These are phyloP conservation scores for Pandemis cinnamomeana DNA, from an alignment of 2,888 invertebrate species.

Conservation along the genomic window DNA sequence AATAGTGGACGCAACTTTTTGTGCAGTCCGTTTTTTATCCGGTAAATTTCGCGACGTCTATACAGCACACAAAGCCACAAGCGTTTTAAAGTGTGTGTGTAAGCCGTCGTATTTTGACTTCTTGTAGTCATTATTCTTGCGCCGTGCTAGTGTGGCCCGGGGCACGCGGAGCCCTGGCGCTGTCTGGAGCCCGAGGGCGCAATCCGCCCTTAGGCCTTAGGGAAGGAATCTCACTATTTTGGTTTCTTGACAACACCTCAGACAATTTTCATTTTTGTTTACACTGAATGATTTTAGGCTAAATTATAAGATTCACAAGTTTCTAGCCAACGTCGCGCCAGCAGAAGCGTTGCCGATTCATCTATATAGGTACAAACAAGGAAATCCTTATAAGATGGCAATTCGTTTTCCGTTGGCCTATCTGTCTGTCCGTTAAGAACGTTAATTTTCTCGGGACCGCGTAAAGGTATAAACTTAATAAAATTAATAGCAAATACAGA, in stretches of 20 bases:
- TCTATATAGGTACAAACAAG: too few species aligned
- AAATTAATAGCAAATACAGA: too few species aligned
- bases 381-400: not conserved
- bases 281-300: not conserved
- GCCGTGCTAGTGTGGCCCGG: not conserved
- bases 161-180: not conserved
- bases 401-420: not conserved
- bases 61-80: too few species aligned
- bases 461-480: not conserved
- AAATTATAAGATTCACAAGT: too few species aligned
- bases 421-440: not conserved
- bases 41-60: too few species aligned
- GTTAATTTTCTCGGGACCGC: too few species aligned
- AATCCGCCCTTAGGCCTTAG: constrained; percentile 3
- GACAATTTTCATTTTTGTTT: constrained; percentile 18
- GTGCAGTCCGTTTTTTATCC: too few species aligned
- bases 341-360: not conserved
- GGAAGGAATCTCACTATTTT: not conserved
- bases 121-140: not conserved
- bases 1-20: too few species aligned
- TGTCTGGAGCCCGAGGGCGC: constrained; percentile 5
- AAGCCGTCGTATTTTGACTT: not conserved
- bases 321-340: too few species aligned
- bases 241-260: not conserved
- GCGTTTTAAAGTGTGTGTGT: not conserved